phyloP scores from a whole-genome alignment of 2,888 invertebrate genomes.

The Pardosa pseudoannulata region DNA sequence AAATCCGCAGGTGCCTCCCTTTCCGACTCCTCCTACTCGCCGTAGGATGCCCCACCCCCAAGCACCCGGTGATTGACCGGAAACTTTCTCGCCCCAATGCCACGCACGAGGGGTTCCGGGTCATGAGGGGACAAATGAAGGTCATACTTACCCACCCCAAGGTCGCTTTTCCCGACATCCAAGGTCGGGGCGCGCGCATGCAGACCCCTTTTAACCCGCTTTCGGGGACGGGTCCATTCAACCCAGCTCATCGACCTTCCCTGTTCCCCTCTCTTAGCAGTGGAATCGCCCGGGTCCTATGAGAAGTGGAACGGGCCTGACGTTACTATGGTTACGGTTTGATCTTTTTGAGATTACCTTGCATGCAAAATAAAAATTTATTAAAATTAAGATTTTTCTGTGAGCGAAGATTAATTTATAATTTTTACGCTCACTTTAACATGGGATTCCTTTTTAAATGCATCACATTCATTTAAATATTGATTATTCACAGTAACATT shows the following conservation, averaged over 20 bases:
- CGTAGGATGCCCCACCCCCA: neutral
- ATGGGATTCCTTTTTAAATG: no score
- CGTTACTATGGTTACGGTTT: neutral
- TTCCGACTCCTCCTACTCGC: conserved; percentile 1
- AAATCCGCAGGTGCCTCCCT: conserved; percentile 9
- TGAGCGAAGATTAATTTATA: no score
- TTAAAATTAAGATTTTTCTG: neutral
- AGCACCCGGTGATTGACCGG: conserved; percentile 7
- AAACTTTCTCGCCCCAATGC: conserved; percentile 5
- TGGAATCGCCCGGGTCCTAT: neutral
- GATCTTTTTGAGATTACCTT: neutral
- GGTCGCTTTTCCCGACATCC: neutral
- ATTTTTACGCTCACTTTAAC: no score
- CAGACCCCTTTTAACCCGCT: conserved; percentile 8
- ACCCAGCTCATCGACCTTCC: neutral
- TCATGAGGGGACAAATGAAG: conserved; percentile 4
- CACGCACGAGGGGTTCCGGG: conserved; percentile 10
- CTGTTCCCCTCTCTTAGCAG: no score
- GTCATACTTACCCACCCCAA: conserved; percentile 8
- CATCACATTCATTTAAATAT: no score
- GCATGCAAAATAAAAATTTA: neutral
- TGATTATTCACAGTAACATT: no score
- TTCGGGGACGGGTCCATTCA: conserved; percentile 3
- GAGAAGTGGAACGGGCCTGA: neutral
- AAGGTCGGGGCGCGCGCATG: conserved; percentile 16